A percentile compares a stretch with the other conserved stretches of the same genome.
Conservation (phyloP, 2,113 vertebrate species). For the Oryzias melastigma region DNA sequence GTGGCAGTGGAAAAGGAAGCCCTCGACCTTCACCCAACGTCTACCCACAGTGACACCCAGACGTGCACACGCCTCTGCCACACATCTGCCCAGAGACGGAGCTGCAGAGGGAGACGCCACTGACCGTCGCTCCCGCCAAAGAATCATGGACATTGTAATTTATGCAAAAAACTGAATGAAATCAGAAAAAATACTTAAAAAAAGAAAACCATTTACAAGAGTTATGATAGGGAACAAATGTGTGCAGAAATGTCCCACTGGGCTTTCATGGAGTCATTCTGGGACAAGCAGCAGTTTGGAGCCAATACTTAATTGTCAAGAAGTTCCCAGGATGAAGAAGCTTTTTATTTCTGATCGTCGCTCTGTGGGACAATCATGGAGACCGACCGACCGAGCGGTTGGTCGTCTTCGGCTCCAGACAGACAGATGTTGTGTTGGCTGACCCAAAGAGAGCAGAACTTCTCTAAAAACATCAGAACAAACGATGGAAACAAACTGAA, state of each 20-base stretch:
- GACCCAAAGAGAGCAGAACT: not conserved
- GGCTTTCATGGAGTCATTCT: not conserved
- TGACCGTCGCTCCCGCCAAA: no score
- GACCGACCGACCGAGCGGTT: not conserved
- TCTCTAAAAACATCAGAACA: not conserved
- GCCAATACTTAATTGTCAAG: not conserved
- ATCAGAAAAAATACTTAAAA: no score
- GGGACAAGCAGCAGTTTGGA: not conserved
- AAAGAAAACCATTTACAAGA: no score
- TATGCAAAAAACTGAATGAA: no score
- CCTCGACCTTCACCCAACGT: conserved; percentile 58
- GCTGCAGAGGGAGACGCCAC: no score
- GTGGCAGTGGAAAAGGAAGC: conserved; percentile 43
- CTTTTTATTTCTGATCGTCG: not conserved
- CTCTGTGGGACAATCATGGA: not conserved
- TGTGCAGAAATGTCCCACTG: not conserved
- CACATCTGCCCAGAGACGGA: no score
- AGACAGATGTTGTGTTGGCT: not conserved
- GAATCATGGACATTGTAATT: no score
- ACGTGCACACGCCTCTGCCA: not conserved
- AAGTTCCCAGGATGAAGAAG: no score
- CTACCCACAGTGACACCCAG: conserved; percentile 23
- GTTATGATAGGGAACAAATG: not conserved
- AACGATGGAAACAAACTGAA: not conserved
- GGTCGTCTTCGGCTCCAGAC: not conserved